phyloP scores from a whole-genome alignment of 2,888 invertebrate genomes.

The Archips xylosteana region DNA sequence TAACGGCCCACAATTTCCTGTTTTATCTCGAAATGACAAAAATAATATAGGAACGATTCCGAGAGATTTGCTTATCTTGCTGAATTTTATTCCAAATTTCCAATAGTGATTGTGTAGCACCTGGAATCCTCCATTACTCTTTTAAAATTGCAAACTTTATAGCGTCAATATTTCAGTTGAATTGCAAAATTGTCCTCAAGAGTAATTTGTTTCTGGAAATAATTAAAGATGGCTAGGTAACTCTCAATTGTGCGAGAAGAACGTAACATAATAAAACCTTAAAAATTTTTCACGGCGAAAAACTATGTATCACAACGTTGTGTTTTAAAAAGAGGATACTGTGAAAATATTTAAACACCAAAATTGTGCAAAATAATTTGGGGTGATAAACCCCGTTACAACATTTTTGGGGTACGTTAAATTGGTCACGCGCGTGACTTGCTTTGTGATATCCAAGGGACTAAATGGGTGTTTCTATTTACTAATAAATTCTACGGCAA shows the following conservation, averaged over 20 bases:
- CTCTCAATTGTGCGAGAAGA: too few relatives aligned
- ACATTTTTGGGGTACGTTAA: slow-evolving; percentile 73
- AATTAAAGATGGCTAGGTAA: too few relatives aligned
- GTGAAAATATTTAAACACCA: background rate
- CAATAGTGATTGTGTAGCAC: slow-evolving; percentile 72
- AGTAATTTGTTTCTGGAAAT: slow-evolving; percentile 59
- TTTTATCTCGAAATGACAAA: slow-evolving; percentile 36
- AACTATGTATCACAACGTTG: background rate
- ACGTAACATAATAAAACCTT: too few relatives aligned
- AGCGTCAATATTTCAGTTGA: slow-evolving; percentile 70
- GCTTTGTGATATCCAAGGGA: slow-evolving; percentile 64
- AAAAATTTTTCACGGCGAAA: too few relatives aligned
- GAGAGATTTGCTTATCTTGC: slow-evolving; percentile 59
- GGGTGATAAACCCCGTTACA: slow-evolving; percentile 64
- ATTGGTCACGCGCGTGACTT: slow-evolving; percentile 72
- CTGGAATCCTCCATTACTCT: slow-evolving; percentile 73
- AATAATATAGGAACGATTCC: slow-evolving; percentile 35
- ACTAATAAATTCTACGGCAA: slow-evolving; percentile 46
- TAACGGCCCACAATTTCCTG: slow-evolving; percentile 28
- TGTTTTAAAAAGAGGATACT: background rate
- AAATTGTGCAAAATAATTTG: slow-evolving; percentile 64
- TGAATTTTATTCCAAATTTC: slow-evolving; percentile 64
- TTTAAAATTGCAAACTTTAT: slow-evolving; percentile 75
- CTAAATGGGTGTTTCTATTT: slow-evolving; percentile 60
- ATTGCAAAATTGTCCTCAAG: slow-evolving; percentile 63